These are phyloP conservation scores for Mormoops blainvillei DNA, from an alignment of 2,113 vertebrate genomes.

Conservation along the genomic window DNA sequence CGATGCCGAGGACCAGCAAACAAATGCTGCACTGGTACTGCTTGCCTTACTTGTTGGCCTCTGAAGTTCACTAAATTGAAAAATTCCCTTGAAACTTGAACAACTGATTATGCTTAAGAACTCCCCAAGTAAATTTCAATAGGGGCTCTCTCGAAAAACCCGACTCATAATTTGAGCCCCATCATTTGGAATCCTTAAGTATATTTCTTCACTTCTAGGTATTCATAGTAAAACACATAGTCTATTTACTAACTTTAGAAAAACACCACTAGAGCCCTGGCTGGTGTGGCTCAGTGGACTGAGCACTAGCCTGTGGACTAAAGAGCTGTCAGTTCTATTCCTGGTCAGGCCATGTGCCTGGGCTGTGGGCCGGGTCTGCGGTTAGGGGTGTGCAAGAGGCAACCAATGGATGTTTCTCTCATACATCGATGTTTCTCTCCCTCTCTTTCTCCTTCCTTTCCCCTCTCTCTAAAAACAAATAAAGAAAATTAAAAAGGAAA, in stretches of 20 bases:
- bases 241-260: neutral
- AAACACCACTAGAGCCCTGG: neutral
- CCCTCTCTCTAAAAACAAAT: too few species aligned
- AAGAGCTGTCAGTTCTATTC: too few species aligned
- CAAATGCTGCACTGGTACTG: rapidly evolving
- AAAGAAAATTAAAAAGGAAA: neutral
- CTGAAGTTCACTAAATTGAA: neutral
- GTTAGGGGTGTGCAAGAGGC: too few species aligned
- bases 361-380: too few species aligned
- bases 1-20: rapidly evolving
- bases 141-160: neutral
- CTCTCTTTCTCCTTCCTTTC: too few species aligned
- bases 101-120: neutral
- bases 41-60: neutral
- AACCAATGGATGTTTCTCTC: too few species aligned
- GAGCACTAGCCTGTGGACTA: too few species aligned
- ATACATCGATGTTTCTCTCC: too few species aligned
- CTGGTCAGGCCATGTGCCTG: too few species aligned
- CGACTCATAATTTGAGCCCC: neutral
- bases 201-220: neutral
- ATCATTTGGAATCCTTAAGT: neutral
- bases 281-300: too few species aligned
- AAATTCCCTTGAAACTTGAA: neutral
- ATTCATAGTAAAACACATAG: neutral
- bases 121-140: neutral